phyloP scores from a whole-genome alignment of 2,888 invertebrate genomes.

The Helicoverpa assulta region DNA sequence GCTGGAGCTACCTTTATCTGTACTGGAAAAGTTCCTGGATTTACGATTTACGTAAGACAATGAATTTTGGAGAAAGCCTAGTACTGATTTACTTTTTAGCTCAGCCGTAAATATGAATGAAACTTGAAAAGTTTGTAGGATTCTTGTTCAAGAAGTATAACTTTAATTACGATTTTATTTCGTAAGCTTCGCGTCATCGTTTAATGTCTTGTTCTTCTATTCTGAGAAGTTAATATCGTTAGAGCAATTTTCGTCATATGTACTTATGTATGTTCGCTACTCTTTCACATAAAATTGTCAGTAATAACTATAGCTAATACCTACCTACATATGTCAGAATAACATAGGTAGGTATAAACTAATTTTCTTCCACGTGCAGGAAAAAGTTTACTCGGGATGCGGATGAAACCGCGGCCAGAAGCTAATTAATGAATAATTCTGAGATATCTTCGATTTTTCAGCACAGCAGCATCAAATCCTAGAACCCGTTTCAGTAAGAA shows the following conservation, averaged over 20 bases:
- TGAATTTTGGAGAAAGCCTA: not conserved
- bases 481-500: not conserved
- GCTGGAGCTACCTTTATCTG: not conserved
- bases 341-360: too few relatives aligned
- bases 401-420: too few relatives aligned
- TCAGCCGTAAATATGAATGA: not conserved
- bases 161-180: not conserved
- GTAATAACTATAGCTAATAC: too few relatives aligned
- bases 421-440: too few relatives aligned
- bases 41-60: constrained; percentile 17
- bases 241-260: too few relatives aligned
- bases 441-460: not conserved
- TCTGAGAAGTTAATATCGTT: too few relatives aligned
- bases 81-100: constrained; percentile 9
- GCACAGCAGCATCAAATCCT: not conserved
- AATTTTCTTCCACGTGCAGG: too few relatives aligned
- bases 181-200: not conserved
- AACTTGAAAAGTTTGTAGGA: not conserved
- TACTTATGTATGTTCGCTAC: not conserved
- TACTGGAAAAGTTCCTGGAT: constrained; percentile 22
- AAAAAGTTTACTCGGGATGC: too few relatives aligned
- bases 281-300: not conserved
- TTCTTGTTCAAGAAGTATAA: too few relatives aligned
- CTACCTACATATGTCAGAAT: too few relatives aligned
- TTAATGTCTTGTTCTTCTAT: too few relatives aligned